Conservation (phyloP, 2,888 invertebrate genomes). For the Macaria liturata region DNA sequence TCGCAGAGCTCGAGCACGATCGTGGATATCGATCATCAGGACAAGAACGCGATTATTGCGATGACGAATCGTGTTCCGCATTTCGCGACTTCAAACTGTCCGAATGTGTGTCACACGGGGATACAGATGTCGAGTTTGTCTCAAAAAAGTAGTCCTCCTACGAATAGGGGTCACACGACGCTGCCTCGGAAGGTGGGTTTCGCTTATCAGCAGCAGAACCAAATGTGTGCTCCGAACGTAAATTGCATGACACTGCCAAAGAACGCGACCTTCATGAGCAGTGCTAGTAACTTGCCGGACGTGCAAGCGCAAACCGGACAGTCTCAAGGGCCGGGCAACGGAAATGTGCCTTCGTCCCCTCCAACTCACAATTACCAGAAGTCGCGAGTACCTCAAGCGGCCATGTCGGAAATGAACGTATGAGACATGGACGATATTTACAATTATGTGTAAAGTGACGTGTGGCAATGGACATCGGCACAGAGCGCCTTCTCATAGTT, state of each 20-base stretch:
- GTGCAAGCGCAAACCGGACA: constrained; percentile 79
- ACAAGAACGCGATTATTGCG: constrained; percentile 79
- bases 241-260: constrained; percentile 85
- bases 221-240: constrained; percentile 65
- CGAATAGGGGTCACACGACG: constrained; percentile 73
- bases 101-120: constrained; percentile 83
- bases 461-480: constrained; percentile 57
- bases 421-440: constrained; percentile 87
- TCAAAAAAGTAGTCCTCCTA: constrained; percentile 73
- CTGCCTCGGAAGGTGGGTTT: constrained; percentile 78
- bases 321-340: constrained; percentile 66
- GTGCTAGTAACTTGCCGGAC: constrained; percentile 72
- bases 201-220: constrained; percentile 70
- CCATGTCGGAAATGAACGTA: constrained; percentile 95
- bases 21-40: constrained; percentile 93
- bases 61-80: constrained; percentile 78
- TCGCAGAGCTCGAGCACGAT: constrained; percentile 92
- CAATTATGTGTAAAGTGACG: constrained; percentile 79
- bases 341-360: constrained; percentile 63
- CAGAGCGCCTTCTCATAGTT: constrained; percentile 66
- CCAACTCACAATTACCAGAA: constrained; percentile 77
- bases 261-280: constrained; percentile 79
- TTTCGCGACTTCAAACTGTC: constrained; percentile 75
- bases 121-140: constrained; percentile 81
- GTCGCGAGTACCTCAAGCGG: constrained; percentile 88